Evolutionary conservation across 2,797 vertebrate species (phyloP), one percentile per base, ranked within the genome.

Genomic region (Antrozous pallidus): DNA sequence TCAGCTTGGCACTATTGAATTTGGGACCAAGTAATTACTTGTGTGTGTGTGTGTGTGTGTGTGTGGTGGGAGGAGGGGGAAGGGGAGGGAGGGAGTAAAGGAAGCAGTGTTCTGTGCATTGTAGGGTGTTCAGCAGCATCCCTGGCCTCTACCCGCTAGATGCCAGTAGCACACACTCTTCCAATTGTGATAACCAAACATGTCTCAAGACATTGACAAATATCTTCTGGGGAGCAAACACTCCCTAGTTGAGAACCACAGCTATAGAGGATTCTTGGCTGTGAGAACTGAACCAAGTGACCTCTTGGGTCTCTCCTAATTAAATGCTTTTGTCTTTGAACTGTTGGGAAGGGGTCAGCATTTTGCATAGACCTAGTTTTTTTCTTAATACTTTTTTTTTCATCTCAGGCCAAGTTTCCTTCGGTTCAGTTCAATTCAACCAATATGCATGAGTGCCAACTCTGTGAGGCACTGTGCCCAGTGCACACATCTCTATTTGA

Each of bases 401-500:
- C 2, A 74, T 63, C 9, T 80, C 49, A 28, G 20, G 2, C 1
- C 1, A 54, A 49, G 56, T 89, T 94, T 83, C 58, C 71, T 94
- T 95, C 2, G n/a, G 8, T 81, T 94, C 4, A 47, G 0, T 95
- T 90, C 45, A 71, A 51, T 70, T 90, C 85, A 93, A 18, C 42
- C 42, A 70, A 4, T 33, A 31, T 47, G 61, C 79, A 58, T 65
- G 38, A 91, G 28, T 65, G 56, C 24, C 49, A 92, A 0, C 16
- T 94, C 38, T 89, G 13, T 67, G 40, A n/a, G n/a, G 42, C 67
- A 77, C 16, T 71, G 33, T 67, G 92, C 67, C 69, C 42, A 78
- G 24, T 49, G 17, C 18, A 74, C 33, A 89, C 47, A 61, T 91
- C n/a, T 95, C 80, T 95, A 13, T 90, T 78, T 80, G 78, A 92